These are phyloP conservation scores for Eledona agricola DNA, from an alignment of 2,888 invertebrate genomes.

Conservation along the genomic window DNA sequence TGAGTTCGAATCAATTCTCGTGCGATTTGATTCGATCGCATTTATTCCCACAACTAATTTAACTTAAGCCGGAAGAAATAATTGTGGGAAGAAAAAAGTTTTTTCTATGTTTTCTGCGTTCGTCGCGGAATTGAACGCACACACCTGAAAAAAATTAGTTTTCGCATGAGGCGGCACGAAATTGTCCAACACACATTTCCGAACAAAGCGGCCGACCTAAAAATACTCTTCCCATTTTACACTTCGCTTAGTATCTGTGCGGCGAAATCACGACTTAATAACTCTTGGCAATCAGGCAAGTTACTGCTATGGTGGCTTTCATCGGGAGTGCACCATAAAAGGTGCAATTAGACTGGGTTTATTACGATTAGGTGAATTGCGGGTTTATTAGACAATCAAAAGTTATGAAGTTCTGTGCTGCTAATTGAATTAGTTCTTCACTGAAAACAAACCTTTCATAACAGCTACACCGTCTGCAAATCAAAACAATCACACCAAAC, in stretches of 20 bases:
- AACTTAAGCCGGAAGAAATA: slow-evolving; percentile 3
- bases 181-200: slow-evolving; percentile 11
- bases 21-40: too few relatives aligned
- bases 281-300: not conserved
- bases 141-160: slow-evolving; percentile 19
- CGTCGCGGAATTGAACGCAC: slow-evolving; percentile 4
- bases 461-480: too few relatives aligned
- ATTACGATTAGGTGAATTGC: slow-evolving; percentile 34
- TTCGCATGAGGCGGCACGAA: slow-evolving; percentile 19
- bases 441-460: slow-evolving; percentile 12
- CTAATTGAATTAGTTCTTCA: slow-evolving; percentile 20
- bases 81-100: not conserved
- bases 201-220: slow-evolving; percentile 15
- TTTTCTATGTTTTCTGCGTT: slow-evolving; percentile 5
- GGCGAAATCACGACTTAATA: too few relatives aligned
- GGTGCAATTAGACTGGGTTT: slow-evolving; percentile 27
- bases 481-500: too few relatives aligned
- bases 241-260: too few relatives aligned
- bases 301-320: slow-evolving; percentile 7
- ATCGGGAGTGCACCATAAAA: slow-evolving; percentile 15
- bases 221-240: slow-evolving; percentile 12
- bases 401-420: slow-evolving; percentile 26
- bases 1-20: slow-evolving; percentile 15
- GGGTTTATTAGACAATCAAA: slow-evolving; percentile 30
- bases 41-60: slow-evolving; percentile 17